Conservation (phyloP, 35 echinoderm and acorn worm genomes). For the Acanthaster planci region DNA sequence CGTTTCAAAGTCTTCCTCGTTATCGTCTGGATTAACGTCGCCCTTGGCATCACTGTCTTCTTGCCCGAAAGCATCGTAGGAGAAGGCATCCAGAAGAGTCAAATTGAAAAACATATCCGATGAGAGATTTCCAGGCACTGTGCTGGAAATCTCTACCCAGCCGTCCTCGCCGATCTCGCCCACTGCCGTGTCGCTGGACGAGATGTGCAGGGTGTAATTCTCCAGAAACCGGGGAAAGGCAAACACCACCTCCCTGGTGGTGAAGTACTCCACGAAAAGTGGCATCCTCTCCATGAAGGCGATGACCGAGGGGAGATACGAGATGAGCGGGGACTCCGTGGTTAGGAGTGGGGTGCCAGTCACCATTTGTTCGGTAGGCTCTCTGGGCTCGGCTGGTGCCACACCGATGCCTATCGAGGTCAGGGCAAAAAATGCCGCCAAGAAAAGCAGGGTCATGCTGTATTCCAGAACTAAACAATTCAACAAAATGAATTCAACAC, state of each 20-base stretch:
- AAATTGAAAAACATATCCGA: conserved; percentile 4
- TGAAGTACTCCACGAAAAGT: conserved; percentile 11
- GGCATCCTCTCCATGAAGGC: background rate
- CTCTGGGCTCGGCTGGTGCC: background rate
- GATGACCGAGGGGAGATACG: conserved; percentile 15
- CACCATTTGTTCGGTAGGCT: background rate
- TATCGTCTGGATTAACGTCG: background rate
- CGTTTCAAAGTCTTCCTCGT: background rate
- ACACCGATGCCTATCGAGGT: background rate
- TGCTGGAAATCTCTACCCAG: background rate
- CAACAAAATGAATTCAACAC: no score
- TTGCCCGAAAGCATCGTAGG: background rate
- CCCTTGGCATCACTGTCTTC: background rate
- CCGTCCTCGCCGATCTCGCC: background rate
- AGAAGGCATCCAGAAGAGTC: conserved; percentile 3
- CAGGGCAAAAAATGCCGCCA: background rate
- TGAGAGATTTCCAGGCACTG: background rate
- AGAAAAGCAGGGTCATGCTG: background rate
- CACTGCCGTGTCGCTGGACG: background rate
- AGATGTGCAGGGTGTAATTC: background rate
- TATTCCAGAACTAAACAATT: background rate
- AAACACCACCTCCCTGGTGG: background rate
- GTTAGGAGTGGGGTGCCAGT: background rate
- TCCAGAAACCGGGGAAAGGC: background rate
- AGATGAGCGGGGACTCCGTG: background rate